These are phyloP conservation scores for Planococcus citri DNA, from an alignment of 1,140 invertebrate species.

Conservation along the genomic window DNA sequence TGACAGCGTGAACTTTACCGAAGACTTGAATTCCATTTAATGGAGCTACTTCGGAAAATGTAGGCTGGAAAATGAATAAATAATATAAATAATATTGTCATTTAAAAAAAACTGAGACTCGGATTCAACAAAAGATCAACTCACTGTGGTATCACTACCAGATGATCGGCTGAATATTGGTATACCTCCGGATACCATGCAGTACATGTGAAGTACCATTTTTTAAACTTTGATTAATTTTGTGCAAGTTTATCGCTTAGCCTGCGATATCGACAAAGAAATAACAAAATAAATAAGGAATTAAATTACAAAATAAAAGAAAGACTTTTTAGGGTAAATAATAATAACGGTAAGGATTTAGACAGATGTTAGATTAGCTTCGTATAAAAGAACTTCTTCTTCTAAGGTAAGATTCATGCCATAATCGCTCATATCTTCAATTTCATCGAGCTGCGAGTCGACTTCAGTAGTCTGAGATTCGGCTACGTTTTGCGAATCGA, in stretches of 20 bases:
- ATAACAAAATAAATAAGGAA: neutral
- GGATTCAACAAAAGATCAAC: slow-evolving; percentile 25
- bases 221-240: slow-evolving; percentile 33
- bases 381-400: no score
- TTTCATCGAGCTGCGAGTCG: no score
- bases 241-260: neutral
- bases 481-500: no score
- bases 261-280: neutral
- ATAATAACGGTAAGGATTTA: no score
- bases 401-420: no score
- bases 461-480: no score
- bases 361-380: no score
- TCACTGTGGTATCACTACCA: slow-evolving; percentile 49
- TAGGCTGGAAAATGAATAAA: slow-evolving; percentile 43
- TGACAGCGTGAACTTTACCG: slow-evolving; percentile 53
- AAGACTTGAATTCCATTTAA: slow-evolving; percentile 76
- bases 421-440: no score
- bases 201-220: slow-evolving; percentile 53
- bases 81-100: neutral
- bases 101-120: neutral
- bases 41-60: slow-evolving; percentile 65
- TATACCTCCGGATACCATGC: slow-evolving; percentile 54
- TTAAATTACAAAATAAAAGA: neutral
- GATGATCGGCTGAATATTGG: slow-evolving; percentile 56
- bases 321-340: neutral